phyloP scores from a whole-genome alignment of 1,140 invertebrate species.

The Trichonephila inaurata region DNA sequence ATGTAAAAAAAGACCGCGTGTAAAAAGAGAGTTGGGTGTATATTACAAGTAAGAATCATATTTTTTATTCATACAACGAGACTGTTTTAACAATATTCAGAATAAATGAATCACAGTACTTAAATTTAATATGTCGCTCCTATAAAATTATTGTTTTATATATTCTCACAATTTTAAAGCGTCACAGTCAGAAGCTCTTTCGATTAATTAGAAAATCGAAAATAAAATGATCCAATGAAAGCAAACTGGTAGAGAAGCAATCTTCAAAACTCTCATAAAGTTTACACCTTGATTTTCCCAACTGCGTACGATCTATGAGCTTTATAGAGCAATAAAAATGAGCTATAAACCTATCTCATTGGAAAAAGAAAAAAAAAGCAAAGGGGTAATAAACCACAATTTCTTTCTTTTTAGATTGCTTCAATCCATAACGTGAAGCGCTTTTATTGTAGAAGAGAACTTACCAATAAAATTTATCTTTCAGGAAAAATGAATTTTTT shows the following conservation, averaged over 20 bases:
- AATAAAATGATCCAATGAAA: not conserved
- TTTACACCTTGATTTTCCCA: not conserved
- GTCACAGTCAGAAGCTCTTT: too few species aligned
- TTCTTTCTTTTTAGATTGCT: not conserved
- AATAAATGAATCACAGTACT: too few species aligned
- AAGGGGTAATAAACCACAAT: not conserved
- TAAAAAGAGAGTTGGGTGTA: too few species aligned
- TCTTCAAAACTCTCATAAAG: not conserved
- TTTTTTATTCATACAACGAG: too few species aligned
- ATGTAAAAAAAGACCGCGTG: too few species aligned
- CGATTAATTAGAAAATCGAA: not conserved
- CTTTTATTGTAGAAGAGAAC: not conserved
- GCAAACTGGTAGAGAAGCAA: not conserved
- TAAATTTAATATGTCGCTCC: too few species aligned
- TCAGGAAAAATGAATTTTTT: too few species aligned
- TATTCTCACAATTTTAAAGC: too few species aligned
- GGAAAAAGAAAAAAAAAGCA: not conserved
- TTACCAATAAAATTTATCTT: not conserved
- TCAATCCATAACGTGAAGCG: not conserved
- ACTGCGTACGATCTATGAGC: not conserved
- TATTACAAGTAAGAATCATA: too few species aligned
- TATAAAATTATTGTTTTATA: too few species aligned
- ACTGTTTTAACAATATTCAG: too few species aligned
- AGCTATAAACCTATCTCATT: not conserved
- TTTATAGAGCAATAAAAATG: conserved; percentile 7